These are phyloP conservation scores for Halcyon senegalensis DNA, from an alignment of 2,113 vertebrate species.

Conservation along the genomic window DNA sequence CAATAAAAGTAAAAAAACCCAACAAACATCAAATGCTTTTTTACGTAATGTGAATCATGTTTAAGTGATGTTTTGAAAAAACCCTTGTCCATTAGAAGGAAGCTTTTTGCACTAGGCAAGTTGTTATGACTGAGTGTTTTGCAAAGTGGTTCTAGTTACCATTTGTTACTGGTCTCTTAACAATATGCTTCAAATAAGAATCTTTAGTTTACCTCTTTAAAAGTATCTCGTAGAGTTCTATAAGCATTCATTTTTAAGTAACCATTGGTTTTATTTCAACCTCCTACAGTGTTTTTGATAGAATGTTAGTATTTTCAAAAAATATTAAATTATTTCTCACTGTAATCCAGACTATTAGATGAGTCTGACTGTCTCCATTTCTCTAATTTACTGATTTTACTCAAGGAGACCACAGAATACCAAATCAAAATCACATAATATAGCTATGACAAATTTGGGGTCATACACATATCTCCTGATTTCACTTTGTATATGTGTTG, in stretches of 20 bases:
- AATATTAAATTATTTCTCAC: constrained; percentile 2
- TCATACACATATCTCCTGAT: neutral
- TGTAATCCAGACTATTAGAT: neutral
- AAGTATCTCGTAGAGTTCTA: neutral
- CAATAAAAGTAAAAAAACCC: neutral
- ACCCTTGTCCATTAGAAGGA: constrained; percentile 13
- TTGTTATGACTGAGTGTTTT: neutral
- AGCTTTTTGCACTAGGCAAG: constrained; percentile 48
- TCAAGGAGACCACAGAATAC: neutral
- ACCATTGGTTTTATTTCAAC: constrained; percentile 20
- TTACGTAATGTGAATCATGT: constrained; percentile 39
- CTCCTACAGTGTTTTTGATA: neutral
- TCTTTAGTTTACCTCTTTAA: neutral
- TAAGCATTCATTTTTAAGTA: constrained; percentile 43
- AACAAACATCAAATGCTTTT: neutral
- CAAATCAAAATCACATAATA: neutral
- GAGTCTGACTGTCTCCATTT: neutral
- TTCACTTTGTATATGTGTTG: neutral
- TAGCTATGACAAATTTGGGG: neutral
- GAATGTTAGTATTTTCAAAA: constrained; percentile 8
- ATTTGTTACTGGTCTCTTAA: neutral
- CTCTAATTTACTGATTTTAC: neutral
- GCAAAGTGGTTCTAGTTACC: neutral
- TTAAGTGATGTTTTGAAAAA: constrained; percentile 37
- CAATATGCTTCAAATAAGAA: neutral